A percentile compares a stretch with the other conserved stretches of the same genome.
phyloP scores from a whole-genome alignment of 2,113 vertebrate species.

The Solea solea region DNA sequence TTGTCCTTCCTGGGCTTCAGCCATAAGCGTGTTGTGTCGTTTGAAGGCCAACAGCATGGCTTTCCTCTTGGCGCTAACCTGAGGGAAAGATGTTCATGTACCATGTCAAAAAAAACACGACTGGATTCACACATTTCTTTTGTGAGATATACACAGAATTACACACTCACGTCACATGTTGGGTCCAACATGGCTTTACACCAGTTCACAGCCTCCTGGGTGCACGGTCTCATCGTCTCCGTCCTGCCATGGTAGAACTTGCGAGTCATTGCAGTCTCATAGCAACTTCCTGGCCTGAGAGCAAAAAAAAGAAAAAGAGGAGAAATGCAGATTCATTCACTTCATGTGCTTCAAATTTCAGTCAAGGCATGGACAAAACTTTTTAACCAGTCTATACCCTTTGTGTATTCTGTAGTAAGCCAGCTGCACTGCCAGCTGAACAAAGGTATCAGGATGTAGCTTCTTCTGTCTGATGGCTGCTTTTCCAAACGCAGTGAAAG shows the following conservation, averaged over 20 bases:
- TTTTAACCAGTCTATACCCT: constrained; percentile 73
- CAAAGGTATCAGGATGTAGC: constrained; percentile 93
- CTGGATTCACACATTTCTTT: too few relatives aligned
- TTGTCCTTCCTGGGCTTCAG: constrained; percentile 89
- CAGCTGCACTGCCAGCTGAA: constrained; percentile 94
- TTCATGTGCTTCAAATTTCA: background rate
- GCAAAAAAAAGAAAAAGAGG: background rate
- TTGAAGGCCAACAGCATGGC: constrained; percentile 86
- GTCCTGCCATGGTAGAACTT: constrained; percentile 95
- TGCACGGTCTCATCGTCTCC: constrained; percentile 92
- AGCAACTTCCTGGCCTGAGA: constrained; percentile 91
- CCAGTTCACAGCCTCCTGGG: constrained; percentile 88
- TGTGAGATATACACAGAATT: background rate
- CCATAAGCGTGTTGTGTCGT: constrained; percentile 93
- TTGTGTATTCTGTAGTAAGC: constrained; percentile 88
- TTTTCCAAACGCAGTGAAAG: constrained; percentile 94
- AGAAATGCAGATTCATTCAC: constrained; percentile 12
- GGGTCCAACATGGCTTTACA: constrained; percentile 90
- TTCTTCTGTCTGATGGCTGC: constrained; percentile 83
- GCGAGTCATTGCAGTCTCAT: constrained; percentile 94
- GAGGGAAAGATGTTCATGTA: constrained; percentile 5
- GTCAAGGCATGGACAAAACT: background rate
- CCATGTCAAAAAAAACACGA: background rate
- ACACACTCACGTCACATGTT: constrained; percentile 75
- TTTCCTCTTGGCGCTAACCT: constrained; percentile 81